Base-by-base conservation (phyloP, 1,140 invertebrate species). In the Ctenoplectra terminalis region DNA sequence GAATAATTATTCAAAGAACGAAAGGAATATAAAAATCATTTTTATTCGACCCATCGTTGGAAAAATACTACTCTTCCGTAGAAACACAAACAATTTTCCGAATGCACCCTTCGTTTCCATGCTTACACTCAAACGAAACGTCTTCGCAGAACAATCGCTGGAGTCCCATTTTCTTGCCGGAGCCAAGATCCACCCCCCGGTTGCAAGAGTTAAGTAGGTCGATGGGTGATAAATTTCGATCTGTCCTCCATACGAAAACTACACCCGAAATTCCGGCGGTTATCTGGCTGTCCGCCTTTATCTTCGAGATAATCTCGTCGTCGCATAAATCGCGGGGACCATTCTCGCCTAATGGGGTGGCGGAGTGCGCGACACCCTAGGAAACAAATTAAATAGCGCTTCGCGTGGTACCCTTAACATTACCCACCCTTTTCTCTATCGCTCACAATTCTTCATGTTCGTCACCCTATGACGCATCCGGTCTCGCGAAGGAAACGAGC, bases 221-320 rank as follows among this genome's bases (percentile, higher is more conserved):
- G 91, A 89, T 91, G 82, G 86, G 89, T 89, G 85, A 92, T 93
- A 92, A 93, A 92, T 93, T n/a, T 91, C 83, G 82, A 86, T 85
- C 71, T 70, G 76, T 86, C 81, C 80, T 76, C 81, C 69, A 61
- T 81, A 85, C 78, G 56, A 69, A 80, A 87, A 48, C 82, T 17
- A 48, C 52, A 56, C 70, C 54, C 70, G 52, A 78, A 84, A 90
- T 89, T 86, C 79, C 84, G 63, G 48, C 63, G 80, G 85, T 88
- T 89, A 90, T 90, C 88, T 90, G 70, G 43, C 67, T 74, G 67
- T 74, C 83, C 72, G 79, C 37, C 74, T 88, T 90, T 93, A 92
- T 93, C 91, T 89, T 79, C 37, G 81, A 81, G 90, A 91, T 92
- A 93, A 93, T 92, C 92, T 90, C 66, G 70, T 63, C 37, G 77